Evolutionary conservation across 2,888 invertebrate genomes (phyloP).

Genomic region (Nemotelus nigrinus): DNA sequence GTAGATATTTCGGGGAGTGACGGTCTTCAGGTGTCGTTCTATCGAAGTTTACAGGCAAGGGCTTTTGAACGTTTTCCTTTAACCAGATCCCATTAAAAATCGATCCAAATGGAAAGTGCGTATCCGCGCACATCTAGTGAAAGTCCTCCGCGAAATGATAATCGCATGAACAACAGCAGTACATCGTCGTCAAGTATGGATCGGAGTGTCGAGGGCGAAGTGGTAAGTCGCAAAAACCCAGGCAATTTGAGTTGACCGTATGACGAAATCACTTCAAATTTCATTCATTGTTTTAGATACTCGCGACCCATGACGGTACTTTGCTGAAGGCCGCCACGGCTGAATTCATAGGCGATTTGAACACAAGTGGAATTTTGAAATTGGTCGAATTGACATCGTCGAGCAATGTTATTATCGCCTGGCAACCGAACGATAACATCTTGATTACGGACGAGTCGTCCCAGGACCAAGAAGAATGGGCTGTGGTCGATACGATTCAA

Average conservation of each 20-base stretch:
- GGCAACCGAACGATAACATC: constrained; percentile 79
- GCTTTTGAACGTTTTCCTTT: not conserved
- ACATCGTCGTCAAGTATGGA: constrained; percentile 27
- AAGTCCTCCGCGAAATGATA: constrained; percentile 17
- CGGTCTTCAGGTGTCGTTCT: not conserved
- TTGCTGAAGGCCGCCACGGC: constrained; percentile 74
- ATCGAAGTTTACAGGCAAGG: constrained; percentile 9
- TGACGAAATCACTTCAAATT: constrained; percentile 22
- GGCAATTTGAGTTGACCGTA: constrained; percentile 38
- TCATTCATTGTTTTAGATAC: constrained; percentile 26
- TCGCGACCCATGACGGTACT: constrained; percentile 84
- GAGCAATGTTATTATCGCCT: constrained; percentile 74
- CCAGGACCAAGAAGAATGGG: constrained; percentile 84
- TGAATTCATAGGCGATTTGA: constrained; percentile 71
- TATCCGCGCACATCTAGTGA: constrained; percentile 1
- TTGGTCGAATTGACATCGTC: constrained; percentile 63
- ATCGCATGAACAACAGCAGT: constrained; percentile 20
- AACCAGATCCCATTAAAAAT: not conserved
- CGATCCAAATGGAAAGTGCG: constrained; percentile 20
- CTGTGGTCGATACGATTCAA: constrained; percentile 77
- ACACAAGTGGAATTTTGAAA: constrained; percentile 66
- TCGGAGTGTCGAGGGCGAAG: constrained; percentile 29
- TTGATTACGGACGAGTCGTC: constrained; percentile 79
- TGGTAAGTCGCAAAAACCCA: constrained; percentile 35
- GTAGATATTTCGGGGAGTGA: constrained; percentile 20